These are phyloP conservation scores for Philypnodon macrostomus DNA, from an alignment of 2,797 vertebrate species.

Conservation along the genomic window DNA sequence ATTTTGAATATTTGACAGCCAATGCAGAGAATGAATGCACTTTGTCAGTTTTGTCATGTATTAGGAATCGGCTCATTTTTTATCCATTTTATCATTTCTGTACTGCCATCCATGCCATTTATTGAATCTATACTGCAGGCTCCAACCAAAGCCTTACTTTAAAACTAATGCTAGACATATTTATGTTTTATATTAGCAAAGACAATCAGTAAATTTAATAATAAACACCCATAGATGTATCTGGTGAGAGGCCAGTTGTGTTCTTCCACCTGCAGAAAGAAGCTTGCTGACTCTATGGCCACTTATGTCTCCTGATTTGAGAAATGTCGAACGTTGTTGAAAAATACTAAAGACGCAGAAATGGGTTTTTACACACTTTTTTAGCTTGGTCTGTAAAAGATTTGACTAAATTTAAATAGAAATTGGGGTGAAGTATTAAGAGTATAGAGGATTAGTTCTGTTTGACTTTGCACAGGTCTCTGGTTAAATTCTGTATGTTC, in stretches of 20 bases:
- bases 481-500: slow-evolving; percentile 37
- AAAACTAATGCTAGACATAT: slow-evolving; percentile 13
- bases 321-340: slow-evolving; percentile 10
- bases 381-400: slow-evolving; percentile 20
- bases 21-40: slow-evolving; percentile 5
- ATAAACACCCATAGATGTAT: slow-evolving; percentile 28
- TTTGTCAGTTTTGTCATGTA: slow-evolving; percentile 8
- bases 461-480: slow-evolving; percentile 27
- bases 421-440: neutral
- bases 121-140: neutral
- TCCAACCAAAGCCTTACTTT: slow-evolving; percentile 9
- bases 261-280: slow-evolving; percentile 18
- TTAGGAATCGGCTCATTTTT: slow-evolving; percentile 13
- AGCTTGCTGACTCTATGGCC: neutral
- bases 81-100: neutral
- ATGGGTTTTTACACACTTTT: slow-evolving; percentile 26
- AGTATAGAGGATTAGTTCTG: slow-evolving; percentile 38
- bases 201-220: neutral
- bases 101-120: too few species aligned
- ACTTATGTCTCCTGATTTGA: slow-evolving; percentile 6
- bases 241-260: slow-evolving; percentile 33
- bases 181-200: slow-evolving; percentile 8
- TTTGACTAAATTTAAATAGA: slow-evolving; percentile 24
- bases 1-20: neutral
- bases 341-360: too few species aligned